A percentile compares a stretch with the other conserved stretches of the same genome.
Conservation (phyloP, 2,113 vertebrate genomes). For the Perccottus glenii region DNA sequence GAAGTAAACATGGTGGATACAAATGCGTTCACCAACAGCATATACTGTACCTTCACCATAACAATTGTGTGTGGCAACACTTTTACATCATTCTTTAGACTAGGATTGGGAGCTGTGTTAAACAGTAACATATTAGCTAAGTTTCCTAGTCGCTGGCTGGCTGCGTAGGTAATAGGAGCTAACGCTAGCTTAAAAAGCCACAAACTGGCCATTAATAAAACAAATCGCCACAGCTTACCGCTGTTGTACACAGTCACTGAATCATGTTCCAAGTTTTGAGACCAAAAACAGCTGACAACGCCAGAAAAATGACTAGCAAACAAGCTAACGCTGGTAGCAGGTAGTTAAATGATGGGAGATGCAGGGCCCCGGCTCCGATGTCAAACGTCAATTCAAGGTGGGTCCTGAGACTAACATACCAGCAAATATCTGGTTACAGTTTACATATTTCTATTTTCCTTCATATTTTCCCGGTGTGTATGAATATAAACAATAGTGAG, state of each 20-base stretch:
- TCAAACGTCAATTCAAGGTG: conserved; percentile 13
- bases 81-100: too few species aligned
- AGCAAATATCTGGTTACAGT: neutral
- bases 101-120: neutral
- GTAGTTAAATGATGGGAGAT: conserved; percentile 39
- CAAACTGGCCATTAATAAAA: neutral
- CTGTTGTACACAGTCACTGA: conserved; percentile 49
- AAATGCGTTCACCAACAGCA: too few species aligned
- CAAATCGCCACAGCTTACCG: conserved; percentile 42
- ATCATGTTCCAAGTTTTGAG: conserved; percentile 13
- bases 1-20: too few species aligned
- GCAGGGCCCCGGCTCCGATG: conserved; percentile 54
- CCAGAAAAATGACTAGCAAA: conserved; percentile 15
- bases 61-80: too few species aligned
- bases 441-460: conserved; percentile 49
- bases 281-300: conserved; percentile 37
- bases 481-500: conserved; percentile 30
- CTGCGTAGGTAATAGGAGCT: conserved; percentile 15
- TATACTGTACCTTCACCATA: too few species aligned
- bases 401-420: conserved; percentile 9
- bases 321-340: conserved; percentile 49
- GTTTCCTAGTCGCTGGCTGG: conserved; percentile 9
- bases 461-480: neutral
- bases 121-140: conserved; percentile 8
- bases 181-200: neutral